Evolutionary conservation across 2,113 vertebrate genomes (phyloP).

Genomic region (Stercorarius parasiticus): DNA sequence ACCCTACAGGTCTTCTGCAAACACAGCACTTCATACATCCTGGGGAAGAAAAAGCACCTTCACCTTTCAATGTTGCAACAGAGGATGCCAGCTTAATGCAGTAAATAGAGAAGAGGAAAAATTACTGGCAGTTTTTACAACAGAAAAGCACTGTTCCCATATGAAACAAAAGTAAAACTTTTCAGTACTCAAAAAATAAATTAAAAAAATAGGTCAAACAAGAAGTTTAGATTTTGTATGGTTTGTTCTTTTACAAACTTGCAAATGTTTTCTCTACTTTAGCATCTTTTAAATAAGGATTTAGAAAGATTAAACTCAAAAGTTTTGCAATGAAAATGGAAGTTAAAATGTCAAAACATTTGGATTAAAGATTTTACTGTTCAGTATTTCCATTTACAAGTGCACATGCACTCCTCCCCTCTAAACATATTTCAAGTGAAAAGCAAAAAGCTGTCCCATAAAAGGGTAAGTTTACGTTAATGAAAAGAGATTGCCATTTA

Average conservation of each 20-base stretch:
- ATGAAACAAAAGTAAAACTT: neutral
- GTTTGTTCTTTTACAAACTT: neutral
- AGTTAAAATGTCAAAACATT: neutral
- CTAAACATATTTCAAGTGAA: neutral
- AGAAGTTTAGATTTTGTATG: neutral
- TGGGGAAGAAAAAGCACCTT: neutral
- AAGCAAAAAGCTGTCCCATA: neutral
- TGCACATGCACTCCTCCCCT: neutral
- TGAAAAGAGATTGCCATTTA: neutral
- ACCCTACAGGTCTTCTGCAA: neutral
- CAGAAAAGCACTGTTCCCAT: neutral
- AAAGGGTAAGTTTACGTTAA: neutral
- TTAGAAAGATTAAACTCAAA: neutral
- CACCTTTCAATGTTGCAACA: neutral
- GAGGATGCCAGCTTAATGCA: neutral
- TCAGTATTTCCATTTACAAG: neutral
- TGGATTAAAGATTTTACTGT: neutral
- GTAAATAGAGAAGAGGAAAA: neutral
- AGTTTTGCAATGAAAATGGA: neutral
- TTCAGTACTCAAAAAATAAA: neutral
- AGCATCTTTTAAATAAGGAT: neutral
- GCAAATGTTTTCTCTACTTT: neutral
- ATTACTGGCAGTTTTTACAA: neutral
- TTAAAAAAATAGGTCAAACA: neutral
- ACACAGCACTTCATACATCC: neutral